These are phyloP conservation scores for Caranx melampygus DNA, from an alignment of 2,113 vertebrate species.

Conservation along the genomic window DNA sequence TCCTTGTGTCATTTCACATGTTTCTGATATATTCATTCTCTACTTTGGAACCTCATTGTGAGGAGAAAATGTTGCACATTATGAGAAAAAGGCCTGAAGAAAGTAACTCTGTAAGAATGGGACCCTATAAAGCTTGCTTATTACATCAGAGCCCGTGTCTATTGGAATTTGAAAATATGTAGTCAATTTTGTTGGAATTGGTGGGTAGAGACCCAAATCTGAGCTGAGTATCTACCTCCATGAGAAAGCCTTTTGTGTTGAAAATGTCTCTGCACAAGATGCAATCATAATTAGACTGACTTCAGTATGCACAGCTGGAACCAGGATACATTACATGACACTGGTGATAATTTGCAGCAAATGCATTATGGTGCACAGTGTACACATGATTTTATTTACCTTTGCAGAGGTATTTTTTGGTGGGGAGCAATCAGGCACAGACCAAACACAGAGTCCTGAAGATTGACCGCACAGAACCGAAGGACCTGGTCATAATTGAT, in stretches of 20 bases:
- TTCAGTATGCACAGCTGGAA: neutral
- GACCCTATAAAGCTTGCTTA: neutral
- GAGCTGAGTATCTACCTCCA: neutral
- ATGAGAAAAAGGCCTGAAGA: neutral
- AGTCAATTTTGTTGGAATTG: neutral
- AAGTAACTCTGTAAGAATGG: neutral
- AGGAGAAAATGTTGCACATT: slow-evolving; percentile 20
- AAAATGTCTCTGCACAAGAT: neutral
- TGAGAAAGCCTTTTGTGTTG: neutral
- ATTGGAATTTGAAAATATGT: slow-evolving; percentile 1
- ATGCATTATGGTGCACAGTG: neutral
- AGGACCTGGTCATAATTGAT: slow-evolving; percentile 95
- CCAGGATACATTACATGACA: neutral
- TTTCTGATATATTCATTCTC: neutral
- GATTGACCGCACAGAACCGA: slow-evolving; percentile 97
- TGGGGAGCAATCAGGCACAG: slow-evolving; percentile 95
- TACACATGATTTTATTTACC: slow-evolving; percentile 24
- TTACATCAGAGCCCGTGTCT: slow-evolving; percentile 1
- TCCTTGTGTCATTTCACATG: neutral
- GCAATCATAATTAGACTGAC: neutral
- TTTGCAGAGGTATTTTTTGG: slow-evolving; percentile 93
- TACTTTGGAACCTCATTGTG: neutral
- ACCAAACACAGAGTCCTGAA: slow-evolving; percentile 95
- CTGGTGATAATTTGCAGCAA: neutral
- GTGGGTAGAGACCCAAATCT: neutral